A percentile compares a stretch with the other conserved stretches of the same genome.
Evolutionary conservation across 1,140 invertebrate species (phyloP).

Genomic region (Drosophila quadrilineata): DNA sequence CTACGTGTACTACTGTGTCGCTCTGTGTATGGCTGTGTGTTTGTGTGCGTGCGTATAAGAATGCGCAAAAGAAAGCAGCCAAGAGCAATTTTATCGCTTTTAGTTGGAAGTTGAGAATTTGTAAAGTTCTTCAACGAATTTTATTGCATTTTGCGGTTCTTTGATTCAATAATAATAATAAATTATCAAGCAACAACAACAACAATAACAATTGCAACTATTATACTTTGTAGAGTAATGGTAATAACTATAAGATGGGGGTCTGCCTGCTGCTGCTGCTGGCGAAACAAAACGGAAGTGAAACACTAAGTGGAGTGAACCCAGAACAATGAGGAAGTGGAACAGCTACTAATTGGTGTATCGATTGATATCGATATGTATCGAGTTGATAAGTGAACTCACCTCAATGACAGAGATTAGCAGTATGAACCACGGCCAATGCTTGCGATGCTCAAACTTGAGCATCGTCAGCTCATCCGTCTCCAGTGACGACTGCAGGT

Average conservation of each 20-base stretch:
- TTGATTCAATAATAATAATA: conserved; percentile 57
- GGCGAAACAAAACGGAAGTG: background rate
- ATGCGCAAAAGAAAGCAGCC: conserved; percentile 51
- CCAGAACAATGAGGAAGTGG: background rate
- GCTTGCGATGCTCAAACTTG: conserved; percentile 67
- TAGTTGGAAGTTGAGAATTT: conserved; percentile 64
- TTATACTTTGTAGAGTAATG: background rate
- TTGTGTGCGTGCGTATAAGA: conserved; percentile 27
- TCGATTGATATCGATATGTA: background rate
- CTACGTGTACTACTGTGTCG: conserved; percentile 1
- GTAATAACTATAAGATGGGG: conserved; percentile 8
- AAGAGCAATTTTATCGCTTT: conserved; percentile 72
- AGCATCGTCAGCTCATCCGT: conserved; percentile 49
- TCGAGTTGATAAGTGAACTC: too few species aligned
- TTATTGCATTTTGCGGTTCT: conserved; percentile 59
- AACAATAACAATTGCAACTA: background rate
- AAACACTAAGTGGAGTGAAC: background rate
- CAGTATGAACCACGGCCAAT: conserved; percentile 90
- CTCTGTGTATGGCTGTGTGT: conserved; percentile 5
- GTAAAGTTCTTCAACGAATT: conserved; percentile 56
- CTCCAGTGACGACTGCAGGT: conserved; percentile 14
- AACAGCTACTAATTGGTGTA: background rate
- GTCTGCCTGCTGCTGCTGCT: background rate
- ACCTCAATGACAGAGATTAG: conserved; percentile 94
- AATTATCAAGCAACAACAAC: conserved; percentile 31